Conservation (phyloP, 1,140 invertebrate genomes). For the Drosophila setifemur region DNA sequence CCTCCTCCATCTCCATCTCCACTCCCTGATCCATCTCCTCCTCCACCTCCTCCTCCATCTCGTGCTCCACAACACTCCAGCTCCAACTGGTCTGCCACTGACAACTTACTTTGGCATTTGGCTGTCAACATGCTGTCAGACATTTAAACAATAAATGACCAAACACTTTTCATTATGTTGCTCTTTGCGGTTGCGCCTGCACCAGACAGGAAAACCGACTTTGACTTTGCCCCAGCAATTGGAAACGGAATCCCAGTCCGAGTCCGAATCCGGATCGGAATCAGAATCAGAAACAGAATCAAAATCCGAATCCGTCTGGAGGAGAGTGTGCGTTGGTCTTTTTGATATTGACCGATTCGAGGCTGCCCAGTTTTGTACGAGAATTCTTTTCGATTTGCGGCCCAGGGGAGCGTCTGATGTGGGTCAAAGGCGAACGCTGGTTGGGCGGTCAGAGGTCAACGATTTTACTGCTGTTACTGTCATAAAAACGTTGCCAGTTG, state of each 20-base stretch:
- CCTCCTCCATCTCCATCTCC: neutral
- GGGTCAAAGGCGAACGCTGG: slow-evolving; percentile 46
- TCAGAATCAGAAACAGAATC: neutral
- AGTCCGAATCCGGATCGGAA: neutral
- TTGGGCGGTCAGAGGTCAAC: slow-evolving; percentile 59
- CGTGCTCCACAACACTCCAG: neutral
- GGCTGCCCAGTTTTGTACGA: slow-evolving; percentile 23
- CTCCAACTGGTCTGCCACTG: slow-evolving; percentile 39
- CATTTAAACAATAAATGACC: slow-evolving; percentile 81
- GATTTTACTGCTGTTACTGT: slow-evolving; percentile 76
- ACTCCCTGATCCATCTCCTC: neutral
- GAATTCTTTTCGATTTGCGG: slow-evolving; percentile 30
- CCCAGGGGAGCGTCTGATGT: slow-evolving; percentile 42
- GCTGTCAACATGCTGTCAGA: slow-evolving; percentile 77
- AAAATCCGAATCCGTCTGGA: neutral
- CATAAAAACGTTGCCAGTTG: slow-evolving; percentile 72
- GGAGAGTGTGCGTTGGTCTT: too few species aligned
- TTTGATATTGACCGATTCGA: too few species aligned
- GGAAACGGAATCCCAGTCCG: slow-evolving; percentile 2
- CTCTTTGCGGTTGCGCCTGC: slow-evolving; percentile 68
- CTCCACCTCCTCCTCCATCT: neutral
- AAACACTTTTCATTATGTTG: slow-evolving; percentile 81
- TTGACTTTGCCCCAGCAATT: slow-evolving; percentile 24
- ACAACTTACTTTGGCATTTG: slow-evolving; percentile 80
- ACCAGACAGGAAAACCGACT: slow-evolving; percentile 40